A percentile compares a stretch with the other conserved stretches of the same genome.
Evolutionary conservation across 2,797 vertebrate species (phyloP).

Genomic region (Coluber constrictor): DNA sequence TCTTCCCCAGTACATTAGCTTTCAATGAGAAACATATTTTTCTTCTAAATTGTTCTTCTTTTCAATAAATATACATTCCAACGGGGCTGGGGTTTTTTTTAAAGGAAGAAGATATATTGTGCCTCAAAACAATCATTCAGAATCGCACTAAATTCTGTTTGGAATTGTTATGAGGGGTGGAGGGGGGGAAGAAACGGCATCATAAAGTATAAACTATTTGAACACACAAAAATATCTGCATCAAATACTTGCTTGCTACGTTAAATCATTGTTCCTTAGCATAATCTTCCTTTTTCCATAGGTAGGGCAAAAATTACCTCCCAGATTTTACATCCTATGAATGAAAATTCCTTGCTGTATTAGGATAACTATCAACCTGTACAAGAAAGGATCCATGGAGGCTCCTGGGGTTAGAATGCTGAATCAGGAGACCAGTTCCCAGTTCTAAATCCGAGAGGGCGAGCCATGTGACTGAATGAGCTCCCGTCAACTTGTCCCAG

Average conservation of each 20-base stretch:
- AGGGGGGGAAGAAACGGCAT: background rate
- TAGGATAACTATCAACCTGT: background rate
- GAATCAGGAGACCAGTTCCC: too few species aligned
- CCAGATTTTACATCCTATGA: background rate
- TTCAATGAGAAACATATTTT: slow-evolving; percentile 14
- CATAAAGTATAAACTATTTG: background rate
- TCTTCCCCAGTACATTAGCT: slow-evolving; percentile 18
- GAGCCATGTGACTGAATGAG: too few species aligned
- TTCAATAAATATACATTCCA: background rate
- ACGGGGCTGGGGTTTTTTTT: background rate
- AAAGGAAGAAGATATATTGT: background rate
- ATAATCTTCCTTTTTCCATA: background rate
- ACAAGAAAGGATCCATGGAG: background rate
- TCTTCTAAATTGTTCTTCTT: background rate
- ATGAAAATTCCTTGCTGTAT: background rate
- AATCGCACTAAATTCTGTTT: background rate
- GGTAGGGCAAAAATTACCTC: background rate
- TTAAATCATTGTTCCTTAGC: background rate
- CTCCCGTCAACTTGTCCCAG: too few species aligned
- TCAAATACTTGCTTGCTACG: background rate
- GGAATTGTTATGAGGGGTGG: background rate
- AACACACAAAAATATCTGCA: background rate
- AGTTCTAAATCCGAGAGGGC: too few species aligned
- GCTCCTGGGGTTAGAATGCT: too few species aligned
- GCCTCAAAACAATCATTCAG: background rate